Percentiles rank a stretch among this genome's conserved stretches.
Conservation (phyloP, 2,113 vertebrate genomes). For the Jacana jacana region DNA sequence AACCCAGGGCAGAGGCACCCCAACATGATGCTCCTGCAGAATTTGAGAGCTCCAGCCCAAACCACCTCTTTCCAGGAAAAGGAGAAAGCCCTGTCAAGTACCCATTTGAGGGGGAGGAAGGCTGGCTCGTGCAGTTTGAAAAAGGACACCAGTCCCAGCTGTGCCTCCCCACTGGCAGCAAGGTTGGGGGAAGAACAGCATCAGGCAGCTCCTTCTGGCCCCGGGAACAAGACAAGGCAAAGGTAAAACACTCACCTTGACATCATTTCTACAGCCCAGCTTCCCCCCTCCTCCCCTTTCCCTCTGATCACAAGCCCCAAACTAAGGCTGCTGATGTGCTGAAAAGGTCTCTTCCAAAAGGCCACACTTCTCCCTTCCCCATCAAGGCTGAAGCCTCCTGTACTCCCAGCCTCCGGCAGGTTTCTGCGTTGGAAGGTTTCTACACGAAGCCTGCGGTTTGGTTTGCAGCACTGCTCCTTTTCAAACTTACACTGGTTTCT, state of each 20-base stretch:
- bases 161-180: no score
- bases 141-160: rapidly evolving
- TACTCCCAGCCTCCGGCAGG: not conserved
- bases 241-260: not conserved
- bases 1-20: not conserved
- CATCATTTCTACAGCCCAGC: not conserved
- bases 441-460: not conserved
- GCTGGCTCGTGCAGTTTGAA: not conserved
- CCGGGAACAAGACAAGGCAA: not conserved
- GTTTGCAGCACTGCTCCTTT: not conserved
- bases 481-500: not conserved
- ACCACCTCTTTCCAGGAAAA: not conserved
- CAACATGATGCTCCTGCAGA: not conserved
- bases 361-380: rapidly evolving
- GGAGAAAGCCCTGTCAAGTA: rapidly evolving
- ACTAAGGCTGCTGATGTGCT: rapidly evolving
- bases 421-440: not conserved
- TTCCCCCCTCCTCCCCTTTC: not conserved
- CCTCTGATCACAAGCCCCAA: not conserved
- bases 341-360: not conserved
- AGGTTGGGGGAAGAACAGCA: not conserved
- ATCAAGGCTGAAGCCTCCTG: rapidly evolving
- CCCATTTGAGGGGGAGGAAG: not conserved
- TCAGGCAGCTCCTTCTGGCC: not conserved
- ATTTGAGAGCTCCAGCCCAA: not conserved